Conservation (phyloP, 2,888 invertebrate genomes). For the Pocota personata region DNA sequence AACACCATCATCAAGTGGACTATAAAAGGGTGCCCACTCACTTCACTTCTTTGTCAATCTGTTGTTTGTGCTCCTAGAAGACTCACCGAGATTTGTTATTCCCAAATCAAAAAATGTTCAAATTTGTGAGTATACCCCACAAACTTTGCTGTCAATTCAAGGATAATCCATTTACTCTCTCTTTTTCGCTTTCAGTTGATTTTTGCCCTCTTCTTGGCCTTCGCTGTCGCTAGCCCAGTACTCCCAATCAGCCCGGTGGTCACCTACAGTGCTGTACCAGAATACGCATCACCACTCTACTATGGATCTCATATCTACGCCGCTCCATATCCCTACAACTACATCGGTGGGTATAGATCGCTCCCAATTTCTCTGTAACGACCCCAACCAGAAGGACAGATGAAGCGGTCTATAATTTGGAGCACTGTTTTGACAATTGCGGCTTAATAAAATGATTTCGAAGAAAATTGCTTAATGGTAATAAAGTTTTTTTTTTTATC, state of each 20-base stretch:
- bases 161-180: neutral
- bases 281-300: constrained; percentile 76
- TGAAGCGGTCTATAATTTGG: neutral
- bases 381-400: neutral
- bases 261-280: constrained; percentile 48
- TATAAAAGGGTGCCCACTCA: constrained; percentile 58
- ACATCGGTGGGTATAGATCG: constrained; percentile 54
- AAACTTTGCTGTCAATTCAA: neutral
- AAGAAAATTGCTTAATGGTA: constrained; percentile 15
- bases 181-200: constrained; percentile 61
- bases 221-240: constrained; percentile 84
- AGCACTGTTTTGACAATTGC: constrained; percentile 25
- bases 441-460: constrained; percentile 48
- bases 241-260: constrained; percentile 45
- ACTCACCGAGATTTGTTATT: constrained; percentile 6
- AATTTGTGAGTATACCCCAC: constrained; percentile 45
- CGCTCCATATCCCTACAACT: constrained; percentile 79
- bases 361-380: constrained; percentile 42
- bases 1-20: constrained; percentile 6
- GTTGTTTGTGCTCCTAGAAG: constrained; percentile 46
- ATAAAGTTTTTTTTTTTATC: neutral
- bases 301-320: constrained; percentile 75
- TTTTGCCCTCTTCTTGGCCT: constrained; percentile 82
- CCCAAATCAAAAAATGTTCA: constrained; percentile 38
- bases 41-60: constrained; percentile 49